phyloP scores from a whole-genome alignment of 2,797 vertebrate genomes.

The Squalus acanthias region DNA sequence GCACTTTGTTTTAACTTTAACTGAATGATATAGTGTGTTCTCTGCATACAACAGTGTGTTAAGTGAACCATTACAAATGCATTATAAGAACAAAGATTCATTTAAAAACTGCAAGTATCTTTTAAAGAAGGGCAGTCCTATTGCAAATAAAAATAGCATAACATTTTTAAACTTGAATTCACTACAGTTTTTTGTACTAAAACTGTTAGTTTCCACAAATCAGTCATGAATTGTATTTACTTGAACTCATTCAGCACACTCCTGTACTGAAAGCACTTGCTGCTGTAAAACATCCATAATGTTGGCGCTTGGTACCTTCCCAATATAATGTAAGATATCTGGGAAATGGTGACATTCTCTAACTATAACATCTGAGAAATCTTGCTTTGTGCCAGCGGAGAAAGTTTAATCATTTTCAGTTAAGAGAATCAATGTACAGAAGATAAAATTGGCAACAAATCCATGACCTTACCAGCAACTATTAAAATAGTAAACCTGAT shows the following conservation, averaged over 20 bases:
- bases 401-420: not conserved
- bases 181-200: not conserved
- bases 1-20: not conserved
- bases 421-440: not conserved
- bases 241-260: not conserved
- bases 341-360: not conserved
- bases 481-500: not conserved
- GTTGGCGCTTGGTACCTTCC: not conserved
- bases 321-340: not conserved
- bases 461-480: not conserved
- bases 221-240: not conserved
- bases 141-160: not conserved
- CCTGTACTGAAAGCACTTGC: not conserved
- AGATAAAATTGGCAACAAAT: slow-evolving; percentile 6
- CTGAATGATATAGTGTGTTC: not conserved
- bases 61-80: not conserved
- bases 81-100: not conserved
- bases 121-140: not conserved
- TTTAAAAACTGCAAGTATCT: not conserved
- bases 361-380: not conserved
- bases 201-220: not conserved
- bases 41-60: not conserved
- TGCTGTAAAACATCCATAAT: not conserved
- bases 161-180: not conserved
- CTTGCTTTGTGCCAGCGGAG: not conserved